Percentiles rank a stretch among this genome's conserved stretches.
These are phyloP conservation scores for Scarus forsteni DNA, from an alignment of 2,797 vertebrate species.

Conservation along the genomic window DNA sequence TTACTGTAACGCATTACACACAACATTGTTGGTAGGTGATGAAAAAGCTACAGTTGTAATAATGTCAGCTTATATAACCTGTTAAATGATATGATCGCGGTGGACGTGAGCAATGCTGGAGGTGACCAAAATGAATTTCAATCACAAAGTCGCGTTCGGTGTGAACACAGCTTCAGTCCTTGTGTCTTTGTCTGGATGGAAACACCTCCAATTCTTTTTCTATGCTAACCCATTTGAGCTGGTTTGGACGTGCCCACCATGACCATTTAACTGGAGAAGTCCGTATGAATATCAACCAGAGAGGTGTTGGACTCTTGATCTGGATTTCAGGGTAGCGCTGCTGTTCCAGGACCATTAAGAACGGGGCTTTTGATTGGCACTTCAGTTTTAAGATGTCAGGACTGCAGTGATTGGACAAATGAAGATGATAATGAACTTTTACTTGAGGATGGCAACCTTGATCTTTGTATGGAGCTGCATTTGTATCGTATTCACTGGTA, in stretches of 20 bases:
- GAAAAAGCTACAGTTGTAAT: too few relatives aligned
- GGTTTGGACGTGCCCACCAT: slow-evolving; percentile 17
- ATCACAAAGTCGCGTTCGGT: too few relatives aligned
- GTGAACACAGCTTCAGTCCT: too few relatives aligned
- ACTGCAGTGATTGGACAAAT: slow-evolving; percentile 21
- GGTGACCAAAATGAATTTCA: too few relatives aligned
- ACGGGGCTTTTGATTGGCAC: slow-evolving; percentile 14
- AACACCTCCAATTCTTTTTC: too few relatives aligned
- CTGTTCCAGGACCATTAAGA: not conserved
- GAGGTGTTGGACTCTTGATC: slow-evolving; percentile 4
- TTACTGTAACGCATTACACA: too few relatives aligned
- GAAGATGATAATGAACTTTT: slow-evolving; percentile 52
- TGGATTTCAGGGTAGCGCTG: slow-evolving; percentile 22
- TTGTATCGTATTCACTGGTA: slow-evolving; percentile 76
- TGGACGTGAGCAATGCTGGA: too few relatives aligned
- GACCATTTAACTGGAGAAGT: slow-evolving; percentile 8
- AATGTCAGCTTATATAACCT: too few relatives aligned
- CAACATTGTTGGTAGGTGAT: too few relatives aligned
- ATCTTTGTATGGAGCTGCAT: slow-evolving; percentile 66
- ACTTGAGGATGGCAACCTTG: slow-evolving; percentile 43
- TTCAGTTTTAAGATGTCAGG: slow-evolving; percentile 55
- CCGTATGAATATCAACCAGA: not conserved
- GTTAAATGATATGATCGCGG: too few relatives aligned
- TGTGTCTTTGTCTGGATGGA: too few relatives aligned
- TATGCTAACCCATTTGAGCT: too few relatives aligned